Evolutionary conservation across 2,888 invertebrate species (phyloP).

Genomic region (Parapristionchus giblindavisi): DNA sequence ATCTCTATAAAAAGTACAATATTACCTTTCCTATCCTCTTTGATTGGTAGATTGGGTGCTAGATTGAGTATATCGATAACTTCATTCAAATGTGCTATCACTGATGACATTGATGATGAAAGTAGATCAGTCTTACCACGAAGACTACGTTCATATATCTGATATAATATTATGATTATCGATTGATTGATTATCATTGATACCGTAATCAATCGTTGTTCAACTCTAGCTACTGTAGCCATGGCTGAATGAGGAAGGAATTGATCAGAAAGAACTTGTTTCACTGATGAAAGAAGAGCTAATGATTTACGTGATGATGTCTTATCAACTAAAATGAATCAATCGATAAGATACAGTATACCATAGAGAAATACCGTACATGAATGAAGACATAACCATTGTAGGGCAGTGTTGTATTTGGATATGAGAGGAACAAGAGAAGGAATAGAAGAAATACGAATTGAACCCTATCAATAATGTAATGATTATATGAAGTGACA

Average conservation of each 20-base stretch:
- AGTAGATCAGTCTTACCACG: slow-evolving; percentile 15
- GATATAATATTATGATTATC: no score
- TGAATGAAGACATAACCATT: slow-evolving; percentile 34
- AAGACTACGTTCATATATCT: slow-evolving; percentile 28
- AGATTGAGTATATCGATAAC: slow-evolving; percentile 31
- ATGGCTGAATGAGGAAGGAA: slow-evolving; percentile 28
- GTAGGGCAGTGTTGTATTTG: slow-evolving; percentile 35
- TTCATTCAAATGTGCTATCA: slow-evolving; percentile 9
- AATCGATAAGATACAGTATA: background rate
- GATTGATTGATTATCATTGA: no score
- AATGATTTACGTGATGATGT: slow-evolving; percentile 9
- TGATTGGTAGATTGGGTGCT: slow-evolving; percentile 31
- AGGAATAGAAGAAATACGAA: slow-evolving; percentile 26
- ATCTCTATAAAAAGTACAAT: background rate
- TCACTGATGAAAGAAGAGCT: slow-evolving; percentile 4
- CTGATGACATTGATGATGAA: background rate
- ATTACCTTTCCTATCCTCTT: slow-evolving; percentile 27
- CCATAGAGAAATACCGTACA: background rate
- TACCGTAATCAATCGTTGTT: slow-evolving; percentile 29
- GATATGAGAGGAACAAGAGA: slow-evolving; percentile 13
- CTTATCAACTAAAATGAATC: background rate
- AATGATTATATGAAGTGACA: background rate
- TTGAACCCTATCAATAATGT: slow-evolving; percentile 16
- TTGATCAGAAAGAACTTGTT: background rate
- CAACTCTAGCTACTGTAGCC: slow-evolving; percentile 35